phyloP scores from a whole-genome alignment of 2,888 invertebrate genomes.

The Schizaphis graminum region DNA sequence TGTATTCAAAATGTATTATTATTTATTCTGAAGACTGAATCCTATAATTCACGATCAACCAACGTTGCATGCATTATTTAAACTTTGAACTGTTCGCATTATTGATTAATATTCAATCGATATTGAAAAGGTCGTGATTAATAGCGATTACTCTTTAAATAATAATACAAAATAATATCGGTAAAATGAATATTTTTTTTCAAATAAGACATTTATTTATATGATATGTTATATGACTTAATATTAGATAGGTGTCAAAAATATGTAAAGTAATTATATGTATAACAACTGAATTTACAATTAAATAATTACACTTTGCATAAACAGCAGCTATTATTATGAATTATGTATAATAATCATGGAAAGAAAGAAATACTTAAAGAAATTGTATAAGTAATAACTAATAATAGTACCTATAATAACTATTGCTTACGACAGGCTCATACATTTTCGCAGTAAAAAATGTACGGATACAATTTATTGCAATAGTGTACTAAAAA shows the following conservation, averaged over 20 bases:
- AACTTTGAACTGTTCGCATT: background rate
- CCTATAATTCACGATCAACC: background rate
- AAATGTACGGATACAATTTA: background rate
- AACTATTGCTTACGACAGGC: background rate
- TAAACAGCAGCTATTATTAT: background rate
- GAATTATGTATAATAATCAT: background rate
- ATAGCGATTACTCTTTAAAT: background rate
- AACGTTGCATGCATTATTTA: background rate
- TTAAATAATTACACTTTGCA: background rate
- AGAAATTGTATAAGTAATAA: background rate
- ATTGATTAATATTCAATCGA: background rate
- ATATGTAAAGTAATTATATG: background rate
- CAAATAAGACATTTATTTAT: background rate
- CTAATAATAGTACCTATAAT: background rate
- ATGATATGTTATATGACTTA: background rate
- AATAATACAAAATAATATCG: background rate
- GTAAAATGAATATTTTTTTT: background rate
- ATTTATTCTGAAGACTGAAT: background rate
- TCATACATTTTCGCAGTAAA: background rate
- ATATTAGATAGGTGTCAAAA: background rate
- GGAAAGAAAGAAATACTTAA: background rate
- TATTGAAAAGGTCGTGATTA: background rate
- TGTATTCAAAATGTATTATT: conserved; percentile 1
- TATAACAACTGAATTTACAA: background rate
- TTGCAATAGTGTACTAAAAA: conserved; percentile 43